Base-by-base conservation (phyloP, 1,140 invertebrate species). In the Lethocerus indicus region DNA sequence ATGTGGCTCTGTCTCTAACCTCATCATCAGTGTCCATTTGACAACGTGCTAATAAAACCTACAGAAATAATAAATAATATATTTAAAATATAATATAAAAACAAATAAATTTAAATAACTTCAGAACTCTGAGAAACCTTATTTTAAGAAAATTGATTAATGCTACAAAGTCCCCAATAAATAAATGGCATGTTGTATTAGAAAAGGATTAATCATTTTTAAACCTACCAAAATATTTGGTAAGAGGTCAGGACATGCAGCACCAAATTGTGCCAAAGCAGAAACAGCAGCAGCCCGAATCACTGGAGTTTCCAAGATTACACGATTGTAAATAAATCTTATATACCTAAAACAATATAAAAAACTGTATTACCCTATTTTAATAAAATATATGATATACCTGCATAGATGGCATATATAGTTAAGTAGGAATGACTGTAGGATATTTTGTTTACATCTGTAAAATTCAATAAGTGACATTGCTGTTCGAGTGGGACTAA, bases 1-100 rank as follows among this genome's bases (percentile, higher is more conserved):
- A 96, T 0, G 93, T 94, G n/a, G 95, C 94, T 42, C 96, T 71
- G 69, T 99, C 95, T 24, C 95, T 71, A 1, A 98, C 96, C 71
- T 99, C 96, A 67, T 99, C 95, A 64, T 99, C 96, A 0, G 83
- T 82, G 64, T 99, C 95, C 66, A 98, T 74, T 63, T 94, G 84
- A 63, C 92, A 98, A 7, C 95, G 78, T 13, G 81, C 76, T 0
- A 88, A 63, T 1, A 88, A 59, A 7, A 86, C 87, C 54, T 76
- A 64, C n/a, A 48, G 14, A 41, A 42, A 37, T 36, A 26, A 18
- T 23, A 44, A 26, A 50, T 39, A 1, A 24, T 20, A 12, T 24
- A 41, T 21, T 5, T 7, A 27, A 45, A 25, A 40, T 9, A 7
- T 40, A 40, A 16, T 9, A 32, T 9, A 32, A 9, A 9, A 9